Conservation (phyloP, 2,797 vertebrate species). For the Hyperoplus immaculatus region DNA sequence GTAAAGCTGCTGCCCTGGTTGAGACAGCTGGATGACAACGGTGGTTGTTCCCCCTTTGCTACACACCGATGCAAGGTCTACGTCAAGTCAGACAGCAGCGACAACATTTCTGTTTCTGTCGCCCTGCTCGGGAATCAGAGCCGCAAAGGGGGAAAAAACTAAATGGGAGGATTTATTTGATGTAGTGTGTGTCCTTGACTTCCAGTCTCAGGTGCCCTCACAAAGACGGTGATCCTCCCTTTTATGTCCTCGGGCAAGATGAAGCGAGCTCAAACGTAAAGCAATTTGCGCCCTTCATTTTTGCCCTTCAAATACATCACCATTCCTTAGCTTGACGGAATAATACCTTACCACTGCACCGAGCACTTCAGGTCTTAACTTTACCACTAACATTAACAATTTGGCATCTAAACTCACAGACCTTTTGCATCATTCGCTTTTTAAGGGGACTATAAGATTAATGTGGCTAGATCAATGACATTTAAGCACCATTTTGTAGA, state of each 20-base stretch:
- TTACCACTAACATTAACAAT: slow-evolving; percentile 29
- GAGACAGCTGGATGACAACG: slow-evolving; percentile 31
- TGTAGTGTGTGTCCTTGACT: slow-evolving; percentile 50
- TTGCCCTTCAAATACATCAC: slow-evolving; percentile 19
- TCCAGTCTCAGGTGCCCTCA: slow-evolving; percentile 51
- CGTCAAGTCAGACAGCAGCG: slow-evolving; percentile 31
- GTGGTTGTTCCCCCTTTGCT: slow-evolving; percentile 17
- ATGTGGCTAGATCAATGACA: slow-evolving; percentile 48
- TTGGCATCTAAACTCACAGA: slow-evolving; percentile 20
- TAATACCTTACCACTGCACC: neutral
- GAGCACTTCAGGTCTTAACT: neutral
- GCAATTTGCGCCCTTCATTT: slow-evolving; percentile 36
- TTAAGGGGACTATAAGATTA: slow-evolving; percentile 36
- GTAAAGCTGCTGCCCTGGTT: slow-evolving; percentile 2
- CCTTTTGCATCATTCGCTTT: slow-evolving; percentile 16
- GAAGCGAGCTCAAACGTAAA: slow-evolving; percentile 10
- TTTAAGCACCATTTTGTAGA: slow-evolving; percentile 51
- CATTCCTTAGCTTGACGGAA: neutral
- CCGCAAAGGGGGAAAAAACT: neutral
- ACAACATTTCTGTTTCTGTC: slow-evolving; percentile 25
- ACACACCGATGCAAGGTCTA: slow-evolving; percentile 39
- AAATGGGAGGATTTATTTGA: slow-evolving; percentile 27
- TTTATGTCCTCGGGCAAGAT: slow-evolving; percentile 29
- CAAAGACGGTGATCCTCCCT: slow-evolving; percentile 41
- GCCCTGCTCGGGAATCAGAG: slow-evolving; percentile 11